Evolutionary conservation across 2,888 invertebrate genomes (phyloP).

Genomic region (Dorcus hopei): DNA sequence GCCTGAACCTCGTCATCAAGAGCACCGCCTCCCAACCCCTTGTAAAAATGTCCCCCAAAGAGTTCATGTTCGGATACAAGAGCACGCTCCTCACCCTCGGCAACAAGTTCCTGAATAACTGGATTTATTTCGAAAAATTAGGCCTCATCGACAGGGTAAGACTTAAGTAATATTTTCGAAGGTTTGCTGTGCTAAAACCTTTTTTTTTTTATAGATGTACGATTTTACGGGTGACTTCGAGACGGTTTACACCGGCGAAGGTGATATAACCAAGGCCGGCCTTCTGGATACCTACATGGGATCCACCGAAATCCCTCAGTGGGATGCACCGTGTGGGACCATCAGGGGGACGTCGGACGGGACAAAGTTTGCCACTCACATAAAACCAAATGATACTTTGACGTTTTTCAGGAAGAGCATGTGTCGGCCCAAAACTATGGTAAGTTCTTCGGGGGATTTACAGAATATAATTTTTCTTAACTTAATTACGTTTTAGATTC

Average conservation of each 20-base stretch:
- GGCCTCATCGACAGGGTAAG: conserved; percentile 85
- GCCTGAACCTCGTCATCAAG: conserved; percentile 67
- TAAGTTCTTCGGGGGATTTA: conserved; percentile 46
- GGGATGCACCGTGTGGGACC: conserved; percentile 74
- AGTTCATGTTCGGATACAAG: conserved; percentile 87
- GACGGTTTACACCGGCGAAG: conserved; percentile 71
- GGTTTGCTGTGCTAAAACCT: too few relatives aligned
- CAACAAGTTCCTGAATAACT: conserved; percentile 76
- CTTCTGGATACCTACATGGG: conserved; percentile 76
- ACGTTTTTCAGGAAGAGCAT: conserved; percentile 81
- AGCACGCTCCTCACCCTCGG: conserved; percentile 80
- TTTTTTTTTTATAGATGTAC: conserved; percentile 68
- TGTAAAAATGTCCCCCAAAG: conserved; percentile 75
- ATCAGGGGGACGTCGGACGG: conserved; percentile 79
- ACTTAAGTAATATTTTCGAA: neutral
- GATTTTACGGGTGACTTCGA: conserved; percentile 77
- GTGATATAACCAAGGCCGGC: conserved; percentile 61
- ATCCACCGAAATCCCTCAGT: conserved; percentile 69
- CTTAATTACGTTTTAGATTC: conserved; percentile 51
- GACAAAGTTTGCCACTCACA: conserved; percentile 74
- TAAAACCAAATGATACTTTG: conserved; percentile 65
- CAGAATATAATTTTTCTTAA: too few relatives aligned
- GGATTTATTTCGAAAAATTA: conserved; percentile 84
- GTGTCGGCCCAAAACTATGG: conserved; percentile 77
- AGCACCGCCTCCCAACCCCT: conserved; percentile 69